Evolutionary conservation across 1,140 invertebrate species (phyloP), one percentile per base, ranked within the genome.

Genomic region (Centruroides sculpturatus): DNA sequence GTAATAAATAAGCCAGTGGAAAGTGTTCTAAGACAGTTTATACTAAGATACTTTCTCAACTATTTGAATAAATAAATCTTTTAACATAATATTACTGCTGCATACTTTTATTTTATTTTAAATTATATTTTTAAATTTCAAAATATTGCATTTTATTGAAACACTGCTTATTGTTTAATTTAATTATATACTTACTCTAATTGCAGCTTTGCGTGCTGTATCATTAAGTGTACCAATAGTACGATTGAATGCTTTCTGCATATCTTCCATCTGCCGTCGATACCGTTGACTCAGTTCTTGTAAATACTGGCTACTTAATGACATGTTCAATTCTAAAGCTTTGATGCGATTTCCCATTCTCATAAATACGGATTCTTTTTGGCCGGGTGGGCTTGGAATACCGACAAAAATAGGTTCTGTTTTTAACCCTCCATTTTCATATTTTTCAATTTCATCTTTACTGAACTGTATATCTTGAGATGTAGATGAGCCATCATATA

Each of bases 181-280:
- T 49, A 79, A 76, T 66, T 35, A 23, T 23, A 23, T 23, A 41
- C 53, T 60, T 59, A 87, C 85, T 41, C 81, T 77, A 64, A 88
- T 85, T 57, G 83, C 81, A 47, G 80, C 79, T 64, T 82, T 82
- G 49, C 79, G 79, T 11, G 81, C 81, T 67, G 88, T 84, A 64
- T 89, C 87, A 52, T 81, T 83, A 71, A 90, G 79, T 23, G 83
- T 81, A 3, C 77, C 74, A 51, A 89, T 79, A 0, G 88, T 89
- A 64, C 87, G 85, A 67, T 92, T 87, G 59, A 94, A 81, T 4
- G 85, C 82, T 60, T 82, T 81, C 71, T 92, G 87, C 82, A 92
- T 88, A 70, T 97, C 92, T 73, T 98, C 93, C 46, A 93, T 90
- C 77, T 98, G 93, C 63, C 90, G 90, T 66, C 95, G 94, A 73